A percentile compares a stretch with the other conserved stretches of the same genome.
phyloP scores from a whole-genome alignment of 2,113 vertebrate species.

The Prunella fulvescens region DNA sequence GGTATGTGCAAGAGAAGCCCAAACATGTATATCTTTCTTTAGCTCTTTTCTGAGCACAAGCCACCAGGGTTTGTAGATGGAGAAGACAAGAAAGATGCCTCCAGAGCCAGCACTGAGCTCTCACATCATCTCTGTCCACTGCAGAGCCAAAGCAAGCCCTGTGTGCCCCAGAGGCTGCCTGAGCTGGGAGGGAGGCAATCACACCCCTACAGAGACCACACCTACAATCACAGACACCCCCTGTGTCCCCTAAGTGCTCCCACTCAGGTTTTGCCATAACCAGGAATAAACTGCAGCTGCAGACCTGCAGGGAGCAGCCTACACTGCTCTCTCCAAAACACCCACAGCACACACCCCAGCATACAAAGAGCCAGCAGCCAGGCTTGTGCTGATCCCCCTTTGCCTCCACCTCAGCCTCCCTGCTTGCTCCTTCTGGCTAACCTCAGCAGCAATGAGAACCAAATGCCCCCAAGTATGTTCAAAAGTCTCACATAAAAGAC shows the following conservation, averaged over 20 bases:
- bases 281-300: not conserved
- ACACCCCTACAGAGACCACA: not conserved
- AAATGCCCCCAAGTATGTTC: not conserved
- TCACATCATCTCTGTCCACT: not conserved
- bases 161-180: not conserved
- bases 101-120: not conserved
- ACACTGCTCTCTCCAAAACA: accelerated
- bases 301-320: not conserved
- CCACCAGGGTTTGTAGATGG: not conserved
- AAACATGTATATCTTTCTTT: too few relatives aligned
- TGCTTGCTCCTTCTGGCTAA: not conserved
- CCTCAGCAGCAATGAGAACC: not conserved
- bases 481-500: not conserved
- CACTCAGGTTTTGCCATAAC: not conserved
- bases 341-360: accelerated
- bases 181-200: not conserved
- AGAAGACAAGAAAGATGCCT: not conserved
- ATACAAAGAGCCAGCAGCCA: not conserved
- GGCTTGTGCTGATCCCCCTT: not conserved
- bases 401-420: not conserved
- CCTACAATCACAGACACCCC: not conserved
- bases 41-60: too few relatives aligned
- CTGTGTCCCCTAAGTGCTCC: not conserved
- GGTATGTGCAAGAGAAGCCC: too few relatives aligned
- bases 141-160: not conserved